A percentile compares a stretch with the other conserved stretches of the same genome.
Evolutionary conservation across 1,140 invertebrate genomes (phyloP).

Genomic region (Heliconius nattereri): DNA sequence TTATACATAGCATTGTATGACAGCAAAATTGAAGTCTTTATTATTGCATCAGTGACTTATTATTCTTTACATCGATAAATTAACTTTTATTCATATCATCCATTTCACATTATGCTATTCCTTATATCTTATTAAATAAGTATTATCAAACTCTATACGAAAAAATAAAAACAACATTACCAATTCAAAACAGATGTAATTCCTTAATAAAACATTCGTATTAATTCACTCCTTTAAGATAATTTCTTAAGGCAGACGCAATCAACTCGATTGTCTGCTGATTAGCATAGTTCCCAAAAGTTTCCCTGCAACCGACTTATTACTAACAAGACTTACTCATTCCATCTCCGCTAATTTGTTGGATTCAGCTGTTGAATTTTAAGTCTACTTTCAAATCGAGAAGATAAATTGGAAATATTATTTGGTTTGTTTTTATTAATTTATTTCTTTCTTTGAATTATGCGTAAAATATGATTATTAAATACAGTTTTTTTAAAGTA

Average conservation of each 20-base stretch:
- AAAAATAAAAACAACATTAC: neutral
- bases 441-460: neutral
- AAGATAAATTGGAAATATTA: neutral
- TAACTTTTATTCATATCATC: no score
- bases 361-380: conserved; percentile 44
- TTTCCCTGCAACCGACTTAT: conserved; percentile 42
- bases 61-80: no score
- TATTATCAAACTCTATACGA: neutral
- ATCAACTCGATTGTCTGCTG: conserved; percentile 45
- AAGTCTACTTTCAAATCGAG: conserved; percentile 18
- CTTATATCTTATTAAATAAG: no score
- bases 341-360: conserved; percentile 40
- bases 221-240: conserved; percentile 7
- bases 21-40: no score
- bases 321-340: conserved; percentile 42
- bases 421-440: neutral
- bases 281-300: conserved; percentile 48
- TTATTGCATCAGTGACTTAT: no score
- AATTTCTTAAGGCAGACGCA: conserved; percentile 34
- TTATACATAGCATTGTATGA: no score
- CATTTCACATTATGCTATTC: no score
- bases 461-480: neutral
- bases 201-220: neutral
- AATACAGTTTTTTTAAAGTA: no score
- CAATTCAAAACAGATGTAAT: neutral